Percentiles rank a stretch among this genome's conserved stretches.
Evolutionary conservation across 1,140 invertebrate genomes (phyloP).

Genomic region (Hyles euphorbiae): DNA sequence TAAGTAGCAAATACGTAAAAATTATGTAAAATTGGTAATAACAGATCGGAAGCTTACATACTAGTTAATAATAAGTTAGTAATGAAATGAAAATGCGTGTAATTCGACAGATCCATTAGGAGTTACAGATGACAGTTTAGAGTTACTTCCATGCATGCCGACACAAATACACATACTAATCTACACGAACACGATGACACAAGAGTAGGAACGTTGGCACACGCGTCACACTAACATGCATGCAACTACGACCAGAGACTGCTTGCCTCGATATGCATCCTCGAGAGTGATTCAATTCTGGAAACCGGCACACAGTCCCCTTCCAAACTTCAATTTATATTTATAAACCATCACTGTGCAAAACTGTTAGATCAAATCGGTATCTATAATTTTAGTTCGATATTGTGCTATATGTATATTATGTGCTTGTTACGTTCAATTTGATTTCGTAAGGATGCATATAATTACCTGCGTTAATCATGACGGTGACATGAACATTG

Average conservation of each 20-base stretch:
- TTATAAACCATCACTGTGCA: conserved; percentile 49
- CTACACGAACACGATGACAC: conserved; percentile 9
- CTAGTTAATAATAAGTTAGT: not conserved
- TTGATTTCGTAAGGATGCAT: conserved; percentile 70
- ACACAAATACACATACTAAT: not conserved
- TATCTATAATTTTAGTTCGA: conserved; percentile 10
- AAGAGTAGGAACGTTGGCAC: conserved; percentile 15
- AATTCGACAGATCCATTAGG: not conserved
- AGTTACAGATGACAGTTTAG: conserved; percentile 4
- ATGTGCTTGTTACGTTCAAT: conserved; percentile 48
- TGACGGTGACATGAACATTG: conserved; percentile 90
- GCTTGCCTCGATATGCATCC: conserved; percentile 74
- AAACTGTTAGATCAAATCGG: conserved; percentile 49
- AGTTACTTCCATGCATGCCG: not conserved
- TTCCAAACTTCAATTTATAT: conserved; percentile 33
- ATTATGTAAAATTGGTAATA: not conserved
- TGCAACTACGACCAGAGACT: conserved; percentile 56
- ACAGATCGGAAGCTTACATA: not conserved
- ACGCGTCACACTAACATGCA: conserved; percentile 24
- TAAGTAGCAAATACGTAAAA: too few relatives aligned
- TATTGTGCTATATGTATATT: conserved; percentile 24
- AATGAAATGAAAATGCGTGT: conserved; percentile 3
- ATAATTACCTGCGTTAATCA: conserved; percentile 81
- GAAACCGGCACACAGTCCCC: conserved; percentile 42
- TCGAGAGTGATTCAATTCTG: conserved; percentile 41